Conservation (phyloP, 2,797 vertebrate species). For the Catostomus latipinnis region DNA sequence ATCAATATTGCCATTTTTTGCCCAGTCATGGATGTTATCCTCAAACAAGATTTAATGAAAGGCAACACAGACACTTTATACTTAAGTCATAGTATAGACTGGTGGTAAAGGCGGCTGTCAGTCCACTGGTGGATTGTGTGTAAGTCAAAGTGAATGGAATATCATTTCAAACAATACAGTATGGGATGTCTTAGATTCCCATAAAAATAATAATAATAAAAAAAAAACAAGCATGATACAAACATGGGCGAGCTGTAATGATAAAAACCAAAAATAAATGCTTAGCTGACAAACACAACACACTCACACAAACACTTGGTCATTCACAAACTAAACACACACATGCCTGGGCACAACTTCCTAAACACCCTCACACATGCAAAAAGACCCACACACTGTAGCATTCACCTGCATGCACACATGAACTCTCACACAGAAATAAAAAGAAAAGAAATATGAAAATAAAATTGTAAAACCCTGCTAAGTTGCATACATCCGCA, state of each 20-base stretch:
- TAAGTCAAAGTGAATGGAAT: conserved; percentile 66
- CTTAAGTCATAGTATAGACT: conserved; percentile 67
- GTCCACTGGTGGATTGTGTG: conserved; percentile 73
- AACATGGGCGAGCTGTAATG: conserved; percentile 72
- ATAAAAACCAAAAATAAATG: conserved; percentile 75
- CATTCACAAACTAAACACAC: conserved; percentile 26
- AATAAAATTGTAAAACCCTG: conserved; percentile 75
- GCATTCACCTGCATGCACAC: conserved; percentile 27
- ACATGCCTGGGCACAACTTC: conserved; percentile 51
- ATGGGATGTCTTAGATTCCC: conserved; percentile 69
- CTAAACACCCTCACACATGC: conserved; percentile 56
- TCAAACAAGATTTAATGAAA: conserved; percentile 74
- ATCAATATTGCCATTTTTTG: conserved; percentile 68
- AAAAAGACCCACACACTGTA: conserved; percentile 21
- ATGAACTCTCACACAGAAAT: conserved; percentile 32
- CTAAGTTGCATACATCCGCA: conserved; percentile 77
- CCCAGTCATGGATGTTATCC: conserved; percentile 72
- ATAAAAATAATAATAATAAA: conserved; percentile 74
- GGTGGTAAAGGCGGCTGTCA: conserved; percentile 65
- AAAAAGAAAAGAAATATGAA: conserved; percentile 73
- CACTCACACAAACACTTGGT: conserved; percentile 11
- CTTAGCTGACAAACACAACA: conserved; percentile 37
- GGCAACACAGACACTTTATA: conserved; percentile 67
- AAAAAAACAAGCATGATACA: conserved; percentile 69
- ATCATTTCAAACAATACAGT: conserved; percentile 76